Conservation (phyloP, 2,888 invertebrate genomes). For the Nomada fucata region DNA sequence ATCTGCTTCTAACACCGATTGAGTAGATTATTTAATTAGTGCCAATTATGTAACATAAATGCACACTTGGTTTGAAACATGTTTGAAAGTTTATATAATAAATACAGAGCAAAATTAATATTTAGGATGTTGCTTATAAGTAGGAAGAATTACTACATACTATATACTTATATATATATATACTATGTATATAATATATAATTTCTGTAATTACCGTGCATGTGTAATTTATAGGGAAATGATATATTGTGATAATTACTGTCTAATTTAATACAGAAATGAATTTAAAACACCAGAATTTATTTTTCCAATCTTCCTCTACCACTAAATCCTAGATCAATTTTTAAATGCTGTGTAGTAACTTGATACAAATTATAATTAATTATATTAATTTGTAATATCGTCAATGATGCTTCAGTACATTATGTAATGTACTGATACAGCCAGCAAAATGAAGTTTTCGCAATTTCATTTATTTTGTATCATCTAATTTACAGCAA, state of each 20-base stretch:
- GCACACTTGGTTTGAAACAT: background rate
- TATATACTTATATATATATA: too few relatives aligned
- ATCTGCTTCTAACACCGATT: background rate
- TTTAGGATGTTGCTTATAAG: background rate
- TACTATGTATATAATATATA: background rate
- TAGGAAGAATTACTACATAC: too few relatives aligned
- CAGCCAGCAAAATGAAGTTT: too few relatives aligned
- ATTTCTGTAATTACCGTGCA: background rate
- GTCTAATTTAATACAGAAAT: conserved; percentile 3
- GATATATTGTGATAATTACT: background rate
- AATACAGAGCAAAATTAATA: background rate
- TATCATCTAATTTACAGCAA: background rate
- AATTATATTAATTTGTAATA: background rate
- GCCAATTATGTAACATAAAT: background rate
- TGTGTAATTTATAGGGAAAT: background rate
- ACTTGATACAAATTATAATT: background rate
- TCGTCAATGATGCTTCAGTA: too few relatives aligned
- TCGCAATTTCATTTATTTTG: background rate
- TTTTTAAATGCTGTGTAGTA: background rate
- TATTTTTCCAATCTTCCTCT: background rate
- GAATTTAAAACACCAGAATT: background rate
- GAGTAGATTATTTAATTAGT: background rate
- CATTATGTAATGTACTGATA: too few relatives aligned
- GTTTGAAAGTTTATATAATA: background rate
- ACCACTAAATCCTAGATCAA: background rate